Conservation (phyloP, 1,140 invertebrate species). For the Zaprionus capensis region DNA sequence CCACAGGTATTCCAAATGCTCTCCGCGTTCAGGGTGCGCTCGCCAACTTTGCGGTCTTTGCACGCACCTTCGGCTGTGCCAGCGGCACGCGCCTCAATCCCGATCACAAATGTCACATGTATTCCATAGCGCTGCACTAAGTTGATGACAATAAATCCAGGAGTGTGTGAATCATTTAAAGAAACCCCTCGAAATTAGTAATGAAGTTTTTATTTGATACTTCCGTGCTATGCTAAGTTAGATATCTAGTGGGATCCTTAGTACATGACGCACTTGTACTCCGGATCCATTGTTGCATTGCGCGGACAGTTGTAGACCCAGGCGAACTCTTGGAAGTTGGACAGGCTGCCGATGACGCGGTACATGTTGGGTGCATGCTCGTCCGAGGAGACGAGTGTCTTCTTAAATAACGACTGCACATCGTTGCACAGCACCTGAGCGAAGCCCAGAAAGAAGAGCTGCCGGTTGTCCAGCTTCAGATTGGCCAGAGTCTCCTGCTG, state of each 20-base stretch:
- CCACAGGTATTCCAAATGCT: conserved; percentile 53
- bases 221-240: neutral
- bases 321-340: conserved; percentile 95
- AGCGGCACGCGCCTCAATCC: conserved; percentile 87
- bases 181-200: neutral
- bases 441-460: conserved; percentile 96
- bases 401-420: conserved; percentile 47
- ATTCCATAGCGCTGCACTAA: conserved; percentile 18
- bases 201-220: neutral
- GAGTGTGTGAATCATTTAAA: neutral
- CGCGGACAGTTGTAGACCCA: conserved; percentile 71
- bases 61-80: conserved; percentile 51
- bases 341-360: conserved; percentile 94
- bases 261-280: conserved; percentile 71
- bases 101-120: conserved; percentile 83
- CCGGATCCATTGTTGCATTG: conserved; percentile 66
- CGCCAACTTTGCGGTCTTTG: conserved; percentile 58
- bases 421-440: conserved; percentile 87
- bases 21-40: conserved; percentile 65
- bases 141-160: neutral
- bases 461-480: conserved; percentile 84
- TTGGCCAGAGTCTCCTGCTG: conserved; percentile 52
- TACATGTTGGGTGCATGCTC: conserved; percentile 91
- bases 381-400: conserved; percentile 87
- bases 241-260: conserved; percentile 15